Evolutionary conservation across 92 coral and sea anemone species (phyloP).

Genomic region (Ricordea florida): DNA sequence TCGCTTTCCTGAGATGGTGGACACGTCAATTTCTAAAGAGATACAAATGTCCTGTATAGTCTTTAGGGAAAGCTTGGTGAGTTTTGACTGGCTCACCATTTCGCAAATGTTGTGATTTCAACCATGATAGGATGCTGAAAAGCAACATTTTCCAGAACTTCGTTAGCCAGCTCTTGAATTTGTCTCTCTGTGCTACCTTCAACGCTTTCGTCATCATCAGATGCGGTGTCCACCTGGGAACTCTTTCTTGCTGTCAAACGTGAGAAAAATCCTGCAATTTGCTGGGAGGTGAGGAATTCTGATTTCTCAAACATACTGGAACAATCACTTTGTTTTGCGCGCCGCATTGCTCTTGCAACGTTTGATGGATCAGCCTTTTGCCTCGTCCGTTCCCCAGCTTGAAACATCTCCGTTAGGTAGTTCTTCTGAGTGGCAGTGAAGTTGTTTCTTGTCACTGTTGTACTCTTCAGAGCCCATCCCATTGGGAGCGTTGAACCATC

Average conservation of each 20-base stretch:
- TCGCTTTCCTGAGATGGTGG: background rate
- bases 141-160: background rate
- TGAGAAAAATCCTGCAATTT: slow-evolving; percentile 38
- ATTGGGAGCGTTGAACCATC: background rate
- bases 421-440: slow-evolving; percentile 44
- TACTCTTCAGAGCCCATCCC: slow-evolving; percentile 69
- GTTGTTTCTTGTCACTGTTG: slow-evolving; percentile 15
- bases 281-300: slow-evolving; percentile 29
- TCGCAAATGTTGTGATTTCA: background rate
- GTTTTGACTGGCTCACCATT: background rate
- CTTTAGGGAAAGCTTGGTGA: background rate
- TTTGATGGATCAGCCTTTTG: slow-evolving; percentile 41
- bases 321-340: slow-evolving; percentile 17
- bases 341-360: slow-evolving; percentile 35
- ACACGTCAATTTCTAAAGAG: background rate
- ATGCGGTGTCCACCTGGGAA: background rate
- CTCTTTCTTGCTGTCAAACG: slow-evolving; percentile 16
- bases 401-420: slow-evolving; percentile 38
- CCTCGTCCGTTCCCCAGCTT: slow-evolving; percentile 51
- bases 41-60: background rate
- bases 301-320: slow-evolving; percentile 2
- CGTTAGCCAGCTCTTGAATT: slow-evolving; percentile 1
- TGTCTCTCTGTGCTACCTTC: background rate
- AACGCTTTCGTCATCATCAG: background rate
- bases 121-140: slow-evolving; percentile 6